Percentiles rank a stretch among this genome's conserved stretches.
These are phyloP conservation scores for Pseudorhombus dupliciocellatus DNA, from an alignment of 2,113 vertebrate species.

Conservation along the genomic window DNA sequence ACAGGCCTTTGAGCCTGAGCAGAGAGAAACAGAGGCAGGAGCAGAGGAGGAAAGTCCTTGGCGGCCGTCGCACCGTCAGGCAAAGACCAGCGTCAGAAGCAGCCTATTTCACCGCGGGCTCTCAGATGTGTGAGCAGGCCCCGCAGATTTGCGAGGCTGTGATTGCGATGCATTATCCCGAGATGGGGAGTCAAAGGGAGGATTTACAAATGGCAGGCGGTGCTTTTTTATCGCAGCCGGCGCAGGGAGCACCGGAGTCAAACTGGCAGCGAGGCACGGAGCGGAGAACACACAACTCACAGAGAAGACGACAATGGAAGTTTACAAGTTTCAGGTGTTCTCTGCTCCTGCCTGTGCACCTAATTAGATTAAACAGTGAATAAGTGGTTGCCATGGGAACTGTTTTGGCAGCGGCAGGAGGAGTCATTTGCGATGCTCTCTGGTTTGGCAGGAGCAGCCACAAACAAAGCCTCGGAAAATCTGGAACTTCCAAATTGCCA, in stretches of 20 bases:
- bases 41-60: slow-evolving; percentile 46
- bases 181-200: background rate
- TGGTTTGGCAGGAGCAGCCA: slow-evolving; percentile 46
- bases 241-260: slow-evolving; percentile 54
- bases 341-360: slow-evolving; percentile 21
- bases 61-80: slow-evolving; percentile 44
- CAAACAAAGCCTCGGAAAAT: slow-evolving; percentile 66
- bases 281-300: slow-evolving; percentile 13
- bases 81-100: slow-evolving; percentile 51
- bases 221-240: slow-evolving; percentile 57
- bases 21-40: slow-evolving; percentile 33
- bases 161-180: slow-evolving; percentile 36
- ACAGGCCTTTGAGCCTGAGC: slow-evolving; percentile 30
- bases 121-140: slow-evolving; percentile 51
- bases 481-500: slow-evolving; percentile 72
- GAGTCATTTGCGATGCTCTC: slow-evolving; percentile 51
- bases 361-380: slow-evolving; percentile 49
- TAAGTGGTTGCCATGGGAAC: slow-evolving; percentile 58
- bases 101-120: slow-evolving; percentile 36
- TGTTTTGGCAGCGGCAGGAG: slow-evolving; percentile 42
- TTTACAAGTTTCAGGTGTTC: slow-evolving; percentile 52
- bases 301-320: slow-evolving; percentile 20
- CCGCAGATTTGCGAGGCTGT: slow-evolving; percentile 58
- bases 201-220: slow-evolving; percentile 16
- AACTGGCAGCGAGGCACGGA: slow-evolving; percentile 38